phyloP scores from a whole-genome alignment of 2,797 vertebrate species.

The Sparus aurata region DNA sequence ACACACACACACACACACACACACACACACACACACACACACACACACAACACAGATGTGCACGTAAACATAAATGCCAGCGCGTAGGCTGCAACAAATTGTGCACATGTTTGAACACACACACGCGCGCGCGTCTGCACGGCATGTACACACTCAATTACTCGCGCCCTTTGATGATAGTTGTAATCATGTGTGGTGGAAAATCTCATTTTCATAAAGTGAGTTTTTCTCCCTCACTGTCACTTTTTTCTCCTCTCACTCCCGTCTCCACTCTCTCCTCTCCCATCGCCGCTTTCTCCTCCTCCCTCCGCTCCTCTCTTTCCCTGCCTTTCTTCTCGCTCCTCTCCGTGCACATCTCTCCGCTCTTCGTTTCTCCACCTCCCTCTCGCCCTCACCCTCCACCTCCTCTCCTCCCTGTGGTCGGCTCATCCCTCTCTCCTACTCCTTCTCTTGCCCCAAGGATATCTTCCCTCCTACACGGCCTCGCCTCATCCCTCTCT shows the following conservation, averaged over 20 bases:
- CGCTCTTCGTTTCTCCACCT: slow-evolving; percentile 60
- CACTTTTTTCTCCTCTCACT: slow-evolving; percentile 15
- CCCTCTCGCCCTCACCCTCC: slow-evolving; percentile 68
- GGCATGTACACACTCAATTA: slow-evolving; percentile 20
- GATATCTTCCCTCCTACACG: slow-evolving; percentile 83
- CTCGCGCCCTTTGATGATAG: slow-evolving; percentile 50
- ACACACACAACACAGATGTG: slow-evolving; percentile 22
- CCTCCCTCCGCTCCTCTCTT: slow-evolving; percentile 3
- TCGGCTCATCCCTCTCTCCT: slow-evolving; percentile 79
- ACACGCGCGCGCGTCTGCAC: slow-evolving; percentile 5
- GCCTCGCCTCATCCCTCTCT: slow-evolving; percentile 74
- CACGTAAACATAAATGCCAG: slow-evolving; percentile 36
- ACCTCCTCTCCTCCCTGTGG: slow-evolving; percentile 76
- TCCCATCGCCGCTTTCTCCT: not conserved
- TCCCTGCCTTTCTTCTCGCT: slow-evolving; percentile 40
- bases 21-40: not conserved
- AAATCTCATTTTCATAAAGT: slow-evolving; percentile 66
- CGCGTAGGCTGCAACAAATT: slow-evolving; percentile 27
- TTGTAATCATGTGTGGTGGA: slow-evolving; percentile 61
- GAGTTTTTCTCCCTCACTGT: slow-evolving; percentile 15
- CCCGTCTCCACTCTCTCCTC: slow-evolving; percentile 12
- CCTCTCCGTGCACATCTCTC: slow-evolving; percentile 42
- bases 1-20: slow-evolving; percentile 1
- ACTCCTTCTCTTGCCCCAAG: slow-evolving; percentile 81
- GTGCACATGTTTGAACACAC: slow-evolving; percentile 27